Percentiles rank a stretch among this genome's conserved stretches.
These are phyloP conservation scores for Sympetrum striolatum DNA, from an alignment of 2,888 invertebrate species.

Conservation along the genomic window DNA sequence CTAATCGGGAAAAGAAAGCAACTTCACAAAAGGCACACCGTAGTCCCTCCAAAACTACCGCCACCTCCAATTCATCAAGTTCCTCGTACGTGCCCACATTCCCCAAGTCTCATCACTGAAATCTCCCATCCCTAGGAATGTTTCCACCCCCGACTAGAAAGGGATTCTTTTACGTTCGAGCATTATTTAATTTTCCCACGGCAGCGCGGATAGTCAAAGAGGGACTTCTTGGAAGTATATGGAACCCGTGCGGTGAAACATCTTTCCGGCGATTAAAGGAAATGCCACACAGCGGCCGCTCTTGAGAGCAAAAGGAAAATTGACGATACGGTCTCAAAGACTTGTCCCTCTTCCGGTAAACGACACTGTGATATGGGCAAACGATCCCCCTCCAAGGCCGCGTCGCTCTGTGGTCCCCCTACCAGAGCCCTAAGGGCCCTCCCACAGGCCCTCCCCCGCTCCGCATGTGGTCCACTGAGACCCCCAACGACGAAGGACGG, in stretches of 20 bases:
- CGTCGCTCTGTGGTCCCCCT: neutral
- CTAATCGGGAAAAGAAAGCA: no score
- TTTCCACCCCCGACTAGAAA: neutral
- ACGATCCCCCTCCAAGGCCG: neutral
- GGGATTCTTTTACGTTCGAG: neutral
- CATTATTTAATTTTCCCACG: neutral
- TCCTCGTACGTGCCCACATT: no score
- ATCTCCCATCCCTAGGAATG: no score
- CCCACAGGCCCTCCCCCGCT: neutral
- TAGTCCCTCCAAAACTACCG: no score
- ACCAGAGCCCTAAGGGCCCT: neutral
- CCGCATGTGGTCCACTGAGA: neutral
- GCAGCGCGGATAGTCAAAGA: neutral
- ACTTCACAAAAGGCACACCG: no score
- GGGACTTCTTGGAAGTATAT: neutral
- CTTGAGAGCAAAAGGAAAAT: neutral
- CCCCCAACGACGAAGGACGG: neutral
- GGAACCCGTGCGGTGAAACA: neutral
- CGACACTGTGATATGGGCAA: neutral
- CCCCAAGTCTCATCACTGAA: no score
- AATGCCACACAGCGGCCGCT: neutral
- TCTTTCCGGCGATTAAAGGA: neutral
- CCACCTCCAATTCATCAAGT: no score
- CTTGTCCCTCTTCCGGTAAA: neutral
- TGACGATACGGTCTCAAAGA: neutral